phyloP scores from a whole-genome alignment of 2,888 invertebrate species.

The Galerucella calmariensis region DNA sequence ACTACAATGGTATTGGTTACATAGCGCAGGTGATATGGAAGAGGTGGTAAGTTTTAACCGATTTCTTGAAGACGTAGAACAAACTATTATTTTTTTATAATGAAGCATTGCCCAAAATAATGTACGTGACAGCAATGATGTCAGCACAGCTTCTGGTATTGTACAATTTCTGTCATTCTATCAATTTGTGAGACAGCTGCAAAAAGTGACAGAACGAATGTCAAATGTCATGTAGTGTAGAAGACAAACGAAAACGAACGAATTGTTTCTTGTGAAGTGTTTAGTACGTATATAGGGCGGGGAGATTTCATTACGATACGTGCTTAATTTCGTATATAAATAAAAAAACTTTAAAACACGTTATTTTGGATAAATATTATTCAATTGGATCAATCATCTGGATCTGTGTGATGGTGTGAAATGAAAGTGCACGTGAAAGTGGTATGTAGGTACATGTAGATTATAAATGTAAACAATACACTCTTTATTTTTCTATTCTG shows the following conservation, averaged over 20 bases:
- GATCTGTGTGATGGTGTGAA: slow-evolving; percentile 33
- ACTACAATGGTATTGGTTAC: too few relatives aligned
- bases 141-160: background rate
- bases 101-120: too few relatives aligned
- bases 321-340: slow-evolving; percentile 51
- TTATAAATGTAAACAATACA: slow-evolving; percentile 62
- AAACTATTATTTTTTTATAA: too few relatives aligned
- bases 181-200: background rate
- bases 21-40: too few relatives aligned
- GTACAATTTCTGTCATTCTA: background rate
- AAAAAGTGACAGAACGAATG: background rate
- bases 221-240: background rate
- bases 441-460: slow-evolving; percentile 49
- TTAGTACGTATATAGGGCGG: slow-evolving; percentile 65
- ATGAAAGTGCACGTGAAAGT: slow-evolving; percentile 37
- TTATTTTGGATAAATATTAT: slow-evolving; percentile 16
- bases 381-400: slow-evolving; percentile 20
- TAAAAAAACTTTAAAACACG: slow-evolving; percentile 24
- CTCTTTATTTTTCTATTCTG: slow-evolving; percentile 54
- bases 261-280: slow-evolving; percentile 57
- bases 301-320: slow-evolving; percentile 58
- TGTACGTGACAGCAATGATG: too few relatives aligned
- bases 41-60: too few relatives aligned
- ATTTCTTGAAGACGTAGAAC: too few relatives aligned
- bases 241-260: slow-evolving; percentile 15